Evolutionary conservation across 53 echinoderm and acorn worm genomes (phyloP).

Genomic region (Holothuria leucospilota): DNA sequence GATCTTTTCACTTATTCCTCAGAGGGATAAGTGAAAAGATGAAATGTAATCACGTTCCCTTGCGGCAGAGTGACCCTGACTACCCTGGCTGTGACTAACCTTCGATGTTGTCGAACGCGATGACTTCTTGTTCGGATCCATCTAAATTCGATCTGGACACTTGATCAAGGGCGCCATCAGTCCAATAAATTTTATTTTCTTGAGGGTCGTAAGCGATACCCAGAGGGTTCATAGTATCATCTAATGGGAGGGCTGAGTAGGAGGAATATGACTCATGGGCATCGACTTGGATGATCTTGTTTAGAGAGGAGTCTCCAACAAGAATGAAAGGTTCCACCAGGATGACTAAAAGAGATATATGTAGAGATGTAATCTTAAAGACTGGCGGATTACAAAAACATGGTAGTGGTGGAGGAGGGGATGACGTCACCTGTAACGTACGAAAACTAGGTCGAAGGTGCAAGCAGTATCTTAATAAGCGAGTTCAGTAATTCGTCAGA

Average conservation of each 20-base stretch:
- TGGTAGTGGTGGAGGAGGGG: no score
- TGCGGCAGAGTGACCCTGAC: no score
- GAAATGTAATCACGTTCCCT: no score
- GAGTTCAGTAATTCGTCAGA: no score
- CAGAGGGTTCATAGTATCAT: slow-evolving; percentile 67
- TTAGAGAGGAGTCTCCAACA: slow-evolving; percentile 72
- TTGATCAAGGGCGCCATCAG: slow-evolving; percentile 65
- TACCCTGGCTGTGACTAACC: neutral
- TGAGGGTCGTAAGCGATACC: slow-evolving; percentile 81
- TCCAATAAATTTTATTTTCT: slow-evolving; percentile 77
- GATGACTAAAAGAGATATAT: slow-evolving; percentile 44
- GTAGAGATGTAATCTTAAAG: no score
- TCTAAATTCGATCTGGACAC: slow-evolving; percentile 67
- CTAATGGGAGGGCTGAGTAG: slow-evolving; percentile 67
- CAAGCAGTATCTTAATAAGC: no score
- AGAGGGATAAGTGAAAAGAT: no score
- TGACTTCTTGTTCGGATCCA: slow-evolving; percentile 66
- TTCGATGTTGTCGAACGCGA: slow-evolving; percentile 32
- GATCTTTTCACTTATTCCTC: no score
- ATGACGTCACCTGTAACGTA: no score
- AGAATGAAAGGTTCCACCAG: slow-evolving; percentile 70
- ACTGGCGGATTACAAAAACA: no score
- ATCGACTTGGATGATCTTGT: slow-evolving; percentile 68
- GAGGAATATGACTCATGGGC: slow-evolving; percentile 19
- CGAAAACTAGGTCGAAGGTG: no score